Percentiles rank a stretch among this genome's conserved stretches.
phyloP scores from a whole-genome alignment of 2,888 invertebrate species.

The Oscheius sp. region DNA sequence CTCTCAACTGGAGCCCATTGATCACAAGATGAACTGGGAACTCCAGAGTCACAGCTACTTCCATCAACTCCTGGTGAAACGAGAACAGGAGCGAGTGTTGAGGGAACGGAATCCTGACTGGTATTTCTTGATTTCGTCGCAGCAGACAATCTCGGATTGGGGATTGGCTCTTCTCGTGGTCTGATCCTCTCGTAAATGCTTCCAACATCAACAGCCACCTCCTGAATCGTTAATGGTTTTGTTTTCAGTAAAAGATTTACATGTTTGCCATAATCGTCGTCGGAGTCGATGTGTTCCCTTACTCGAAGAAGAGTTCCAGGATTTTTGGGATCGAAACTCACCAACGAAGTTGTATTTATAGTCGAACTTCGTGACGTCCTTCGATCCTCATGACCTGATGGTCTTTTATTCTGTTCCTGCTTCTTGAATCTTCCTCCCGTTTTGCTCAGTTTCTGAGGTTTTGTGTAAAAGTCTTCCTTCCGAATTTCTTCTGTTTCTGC shows the following conservation, averaged over 20 bases:
- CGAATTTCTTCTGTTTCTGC: conserved; percentile 39
- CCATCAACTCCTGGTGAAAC: conserved; percentile 32
- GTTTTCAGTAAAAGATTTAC: neutral
- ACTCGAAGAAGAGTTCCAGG: conserved; percentile 55
- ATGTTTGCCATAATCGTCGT: conserved; percentile 34
- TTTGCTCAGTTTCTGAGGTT: conserved; percentile 42
- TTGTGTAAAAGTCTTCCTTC: conserved; percentile 44
- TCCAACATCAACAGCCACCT: conserved; percentile 10
- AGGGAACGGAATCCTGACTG: conserved; percentile 53
- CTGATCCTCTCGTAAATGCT: conserved; percentile 24
- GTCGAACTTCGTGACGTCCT: conserved; percentile 4
- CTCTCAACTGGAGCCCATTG: conserved; percentile 26
- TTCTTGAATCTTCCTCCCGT: conserved; percentile 17
- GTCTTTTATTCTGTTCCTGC: neutral
- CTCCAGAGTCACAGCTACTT: conserved; percentile 31
- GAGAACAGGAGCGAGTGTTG: conserved; percentile 55
- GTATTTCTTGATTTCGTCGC: conserved; percentile 29
- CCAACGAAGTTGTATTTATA: conserved; percentile 50
- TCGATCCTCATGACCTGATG: neutral
- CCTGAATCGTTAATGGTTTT: neutral
- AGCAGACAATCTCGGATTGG: conserved; percentile 1
- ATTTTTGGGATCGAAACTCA: conserved; percentile 62
- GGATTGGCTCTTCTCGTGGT: conserved; percentile 4
- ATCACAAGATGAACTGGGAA: conserved; percentile 17
- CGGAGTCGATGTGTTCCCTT: conserved; percentile 52